These are phyloP conservation scores for Pammene aurita DNA, from an alignment of 2,888 invertebrate species.

Conservation along the genomic window DNA sequence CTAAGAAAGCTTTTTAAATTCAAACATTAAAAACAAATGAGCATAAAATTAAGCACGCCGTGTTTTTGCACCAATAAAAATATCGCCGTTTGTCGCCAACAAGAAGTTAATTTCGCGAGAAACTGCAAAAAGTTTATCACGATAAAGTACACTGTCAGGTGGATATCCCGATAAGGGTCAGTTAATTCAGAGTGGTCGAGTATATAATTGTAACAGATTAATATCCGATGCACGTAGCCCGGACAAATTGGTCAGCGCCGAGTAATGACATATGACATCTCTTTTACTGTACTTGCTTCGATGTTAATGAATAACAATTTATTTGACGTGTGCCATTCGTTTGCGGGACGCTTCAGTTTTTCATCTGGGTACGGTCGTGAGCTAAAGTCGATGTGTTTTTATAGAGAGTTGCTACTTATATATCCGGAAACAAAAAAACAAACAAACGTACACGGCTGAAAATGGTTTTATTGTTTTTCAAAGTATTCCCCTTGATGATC, in stretches of 20 bases:
- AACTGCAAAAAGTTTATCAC: conserved; percentile 50
- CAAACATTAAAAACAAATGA: conserved; percentile 16
- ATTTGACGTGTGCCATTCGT: conserved; percentile 40
- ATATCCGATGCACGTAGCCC: conserved; percentile 72
- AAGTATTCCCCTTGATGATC: no score
- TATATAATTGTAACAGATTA: conserved; percentile 71
- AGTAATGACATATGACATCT: conserved; percentile 60
- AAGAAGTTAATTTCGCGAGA: conserved; percentile 61
- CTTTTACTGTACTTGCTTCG: conserved; percentile 50
- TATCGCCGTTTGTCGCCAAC: conserved; percentile 57
- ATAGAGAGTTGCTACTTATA: no score
- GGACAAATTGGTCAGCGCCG: conserved; percentile 72
- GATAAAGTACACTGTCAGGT: conserved; percentile 57
- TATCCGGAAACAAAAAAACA: no score
- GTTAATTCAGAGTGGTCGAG: conserved; percentile 69
- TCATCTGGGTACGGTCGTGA: conserved; percentile 23
- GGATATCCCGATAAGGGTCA: conserved; percentile 69
- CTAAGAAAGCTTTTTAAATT: conserved; percentile 8
- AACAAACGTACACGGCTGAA: no score
- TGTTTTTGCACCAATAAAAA: conserved; percentile 65
- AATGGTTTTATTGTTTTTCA: no score
- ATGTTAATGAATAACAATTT: conserved; percentile 48
- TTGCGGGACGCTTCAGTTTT: conserved; percentile 29
- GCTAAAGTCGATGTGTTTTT: conserved; percentile 16
- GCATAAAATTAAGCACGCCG: conserved; percentile 25